phyloP scores from a whole-genome alignment of 2,113 vertebrate species.

The Lasiurus cinereus region DNA sequence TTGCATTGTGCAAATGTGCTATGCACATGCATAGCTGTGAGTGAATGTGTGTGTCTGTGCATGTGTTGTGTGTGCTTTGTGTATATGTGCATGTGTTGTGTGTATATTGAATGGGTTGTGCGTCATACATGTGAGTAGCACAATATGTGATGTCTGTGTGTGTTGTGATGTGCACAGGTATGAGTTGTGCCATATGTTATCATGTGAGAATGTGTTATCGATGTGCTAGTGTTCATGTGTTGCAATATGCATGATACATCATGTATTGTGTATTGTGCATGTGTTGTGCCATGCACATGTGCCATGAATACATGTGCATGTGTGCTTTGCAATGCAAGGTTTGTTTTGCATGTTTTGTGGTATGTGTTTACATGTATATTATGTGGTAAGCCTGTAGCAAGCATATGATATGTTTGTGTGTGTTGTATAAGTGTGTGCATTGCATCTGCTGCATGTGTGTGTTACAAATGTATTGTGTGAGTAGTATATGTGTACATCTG shows the following conservation, averaged over 20 bases:
- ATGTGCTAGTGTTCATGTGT: background rate
- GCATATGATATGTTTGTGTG: background rate
- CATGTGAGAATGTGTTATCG: background rate
- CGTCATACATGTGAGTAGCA: background rate
- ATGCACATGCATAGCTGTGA: background rate
- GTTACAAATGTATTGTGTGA: background rate
- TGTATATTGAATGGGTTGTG: background rate
- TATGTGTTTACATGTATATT: accelerated
- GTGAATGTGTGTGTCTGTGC: background rate
- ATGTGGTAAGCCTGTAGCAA: background rate
- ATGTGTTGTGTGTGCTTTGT: no score
- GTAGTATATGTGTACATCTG: background rate
- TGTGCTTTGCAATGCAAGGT: background rate
- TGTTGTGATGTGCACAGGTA: background rate
- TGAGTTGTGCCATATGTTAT: background rate
- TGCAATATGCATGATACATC: no score
- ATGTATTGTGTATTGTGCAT: background rate
- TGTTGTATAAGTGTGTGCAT: background rate
- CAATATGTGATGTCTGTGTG: background rate
- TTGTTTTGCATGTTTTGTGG: background rate
- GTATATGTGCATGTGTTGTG: background rate
- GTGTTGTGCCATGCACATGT: background rate
- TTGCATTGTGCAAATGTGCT: background rate
- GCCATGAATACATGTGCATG: background rate
- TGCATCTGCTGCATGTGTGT: background rate